Base-by-base conservation (phyloP, 2,797 vertebrate species). In the Gymnoscopelus microlampas region DNA sequence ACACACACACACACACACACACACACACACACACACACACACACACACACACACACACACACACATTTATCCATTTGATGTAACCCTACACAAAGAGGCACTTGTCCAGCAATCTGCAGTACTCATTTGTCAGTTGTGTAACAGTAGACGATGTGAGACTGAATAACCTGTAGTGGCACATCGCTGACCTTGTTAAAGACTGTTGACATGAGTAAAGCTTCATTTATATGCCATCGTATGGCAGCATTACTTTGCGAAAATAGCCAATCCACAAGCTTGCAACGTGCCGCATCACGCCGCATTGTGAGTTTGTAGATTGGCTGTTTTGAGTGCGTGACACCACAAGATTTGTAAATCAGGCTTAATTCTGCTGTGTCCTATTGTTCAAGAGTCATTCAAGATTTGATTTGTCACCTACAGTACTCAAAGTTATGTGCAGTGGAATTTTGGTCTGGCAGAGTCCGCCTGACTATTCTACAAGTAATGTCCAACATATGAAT, bases 71-170 rank as follows among this genome's bases (percentile, higher is more conserved):
- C 80, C 70, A 85, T 91, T 80, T 50, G 72, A 80, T 68, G 77
- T 51, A 70, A 80, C 56, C 10, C 64, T 35, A 72, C 79, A 92
- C 89, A 92, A 92, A 88, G 87, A 87, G 74, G 61, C 81, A 80
- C 85, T 91, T 91, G 88, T 90, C 73, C 76, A 62, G 54, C 55
- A 8, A 74, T 77, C 72, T 80, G 66, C 69, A 19, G 59, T 12
- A 10, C 74, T 88, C 82, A 88, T 90, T 88, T 90, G 84, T 88
- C 87, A 88, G 77, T 86, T 89, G 83, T 83, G 84, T 84, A 82
- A 85, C 73, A 72, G 72, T 49, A 60, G 79, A 86, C 80, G 63
- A 70, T 80, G 77, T 66, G 64, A 60, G 77, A 84, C 85, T 86
- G 74, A 85, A 86, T 85, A 84, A 88, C 64, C 61, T 65, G 47